Evolutionary conservation across 1,140 invertebrate genomes (phyloP).

Genomic region (Rhopalosiphum maidis): DNA sequence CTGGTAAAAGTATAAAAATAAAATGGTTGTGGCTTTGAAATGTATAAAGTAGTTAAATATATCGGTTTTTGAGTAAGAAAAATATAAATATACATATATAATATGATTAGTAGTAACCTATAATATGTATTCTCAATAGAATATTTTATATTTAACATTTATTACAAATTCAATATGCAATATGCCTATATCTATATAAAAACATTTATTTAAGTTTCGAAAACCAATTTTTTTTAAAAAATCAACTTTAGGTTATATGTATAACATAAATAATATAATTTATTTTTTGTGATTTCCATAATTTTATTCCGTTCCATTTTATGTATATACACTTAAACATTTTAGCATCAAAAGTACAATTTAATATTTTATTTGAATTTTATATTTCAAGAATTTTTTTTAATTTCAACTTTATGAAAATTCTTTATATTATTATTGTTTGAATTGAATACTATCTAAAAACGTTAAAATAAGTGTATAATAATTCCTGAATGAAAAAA

Average conservation of each 20-base stretch:
- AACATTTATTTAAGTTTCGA: background rate
- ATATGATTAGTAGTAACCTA: background rate
- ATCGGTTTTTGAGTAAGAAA: background rate
- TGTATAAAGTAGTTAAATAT: background rate
- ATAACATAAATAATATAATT: background rate
- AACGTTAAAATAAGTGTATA: background rate
- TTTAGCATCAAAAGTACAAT: conserved; percentile 17
- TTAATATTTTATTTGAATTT: background rate
- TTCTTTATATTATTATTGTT: background rate
- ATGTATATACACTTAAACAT: background rate
- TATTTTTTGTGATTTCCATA: background rate
- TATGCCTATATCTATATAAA: background rate
- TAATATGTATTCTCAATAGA: background rate
- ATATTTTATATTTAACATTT: background rate
- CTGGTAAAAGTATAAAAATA: background rate
- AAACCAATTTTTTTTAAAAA: background rate
- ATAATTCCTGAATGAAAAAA: background rate
- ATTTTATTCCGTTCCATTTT: background rate
- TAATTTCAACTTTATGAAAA: background rate
- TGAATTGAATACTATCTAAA: background rate
- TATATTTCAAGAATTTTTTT: background rate
- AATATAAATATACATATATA: background rate
- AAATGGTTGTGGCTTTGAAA: background rate
- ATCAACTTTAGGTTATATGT: background rate
- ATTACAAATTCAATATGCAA: background rate